These are phyloP conservation scores for Portevinia maculata DNA, from an alignment of 2,888 invertebrate species.

Conservation along the genomic window DNA sequence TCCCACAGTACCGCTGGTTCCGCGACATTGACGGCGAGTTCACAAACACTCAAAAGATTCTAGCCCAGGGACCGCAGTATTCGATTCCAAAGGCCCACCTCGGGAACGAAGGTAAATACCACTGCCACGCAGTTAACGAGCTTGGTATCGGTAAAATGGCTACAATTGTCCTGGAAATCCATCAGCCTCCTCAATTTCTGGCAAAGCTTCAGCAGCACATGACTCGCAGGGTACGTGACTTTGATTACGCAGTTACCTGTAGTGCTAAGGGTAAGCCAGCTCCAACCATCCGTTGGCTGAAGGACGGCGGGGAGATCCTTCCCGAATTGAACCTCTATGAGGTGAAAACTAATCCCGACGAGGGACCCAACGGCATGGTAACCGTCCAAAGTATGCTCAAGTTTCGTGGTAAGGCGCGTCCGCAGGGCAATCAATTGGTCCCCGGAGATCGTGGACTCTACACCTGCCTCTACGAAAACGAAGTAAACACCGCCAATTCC, in stretches of 20 bases:
- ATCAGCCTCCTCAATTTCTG: slow-evolving; percentile 93
- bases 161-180: slow-evolving; percentile 92
- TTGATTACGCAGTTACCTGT: slow-evolving; percentile 91
- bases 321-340: slow-evolving; percentile 91
- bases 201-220: slow-evolving; percentile 92
- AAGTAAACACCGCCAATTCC: slow-evolving; percentile 93
- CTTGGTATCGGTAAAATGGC: slow-evolving; percentile 93
- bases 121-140: slow-evolving; percentile 95
- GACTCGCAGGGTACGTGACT: slow-evolving; percentile 90
- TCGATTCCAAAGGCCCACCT: slow-evolving; percentile 93
- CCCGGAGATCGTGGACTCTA: slow-evolving; percentile 94
- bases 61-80: slow-evolving; percentile 91
- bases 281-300: slow-evolving; percentile 92
- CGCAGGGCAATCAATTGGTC: slow-evolving; percentile 89
- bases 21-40: slow-evolving; percentile 87
- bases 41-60: slow-evolving; percentile 85
- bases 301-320: slow-evolving; percentile 91
- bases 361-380: slow-evolving; percentile 90
- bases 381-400: slow-evolving; percentile 92
- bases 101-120: slow-evolving; percentile 93
- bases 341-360: slow-evolving; percentile 90
- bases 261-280: slow-evolving; percentile 94
- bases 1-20: slow-evolving; percentile 95
- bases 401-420: slow-evolving; percentile 91
- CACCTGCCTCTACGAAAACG: slow-evolving; percentile 94